These are phyloP conservation scores for Choloepus didactylus DNA, from an alignment of 2,797 vertebrate species.

Conservation along the genomic window DNA sequence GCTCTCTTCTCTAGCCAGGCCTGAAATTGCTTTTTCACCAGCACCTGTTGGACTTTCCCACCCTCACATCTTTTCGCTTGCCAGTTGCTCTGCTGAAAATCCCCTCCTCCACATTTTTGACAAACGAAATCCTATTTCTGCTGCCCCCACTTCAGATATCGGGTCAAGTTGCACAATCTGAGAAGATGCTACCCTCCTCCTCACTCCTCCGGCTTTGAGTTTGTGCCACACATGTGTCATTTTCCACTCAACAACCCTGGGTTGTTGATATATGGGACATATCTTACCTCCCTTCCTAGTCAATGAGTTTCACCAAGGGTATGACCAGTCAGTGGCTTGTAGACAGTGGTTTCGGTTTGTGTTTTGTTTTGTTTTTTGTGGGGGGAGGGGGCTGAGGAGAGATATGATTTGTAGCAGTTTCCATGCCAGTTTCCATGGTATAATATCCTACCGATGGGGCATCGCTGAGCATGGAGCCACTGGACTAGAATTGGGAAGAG, in stretches of 20 bases:
- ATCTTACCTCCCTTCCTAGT: not conserved
- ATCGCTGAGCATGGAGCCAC: not conserved
- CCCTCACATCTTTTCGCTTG: not conserved
- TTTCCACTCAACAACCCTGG: not conserved
- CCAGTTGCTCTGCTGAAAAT: not conserved
- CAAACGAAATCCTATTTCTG: not conserved
- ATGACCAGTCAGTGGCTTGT: not conserved
- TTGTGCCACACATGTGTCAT: not conserved
- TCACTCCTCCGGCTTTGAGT: not conserved
- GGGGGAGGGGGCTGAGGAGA: not conserved
- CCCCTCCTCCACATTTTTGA: not conserved
- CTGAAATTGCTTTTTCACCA: not conserved
- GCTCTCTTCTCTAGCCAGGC: not conserved
- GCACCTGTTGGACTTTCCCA: fast-evolving
- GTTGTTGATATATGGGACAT: not conserved
- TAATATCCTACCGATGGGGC: not conserved
- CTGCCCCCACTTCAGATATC: not conserved
- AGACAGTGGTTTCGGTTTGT: not conserved
- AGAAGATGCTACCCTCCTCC: no score
- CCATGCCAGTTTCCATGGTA: not conserved
- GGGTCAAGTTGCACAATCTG: fast-evolving
- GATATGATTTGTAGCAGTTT: not conserved
- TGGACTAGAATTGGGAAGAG: not conserved
- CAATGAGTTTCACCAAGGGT: not conserved
- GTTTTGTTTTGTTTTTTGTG: not conserved